Evolutionary conservation across 2,888 invertebrate species (phyloP).

Genomic region (Caenorhabditis sinica): DNA sequence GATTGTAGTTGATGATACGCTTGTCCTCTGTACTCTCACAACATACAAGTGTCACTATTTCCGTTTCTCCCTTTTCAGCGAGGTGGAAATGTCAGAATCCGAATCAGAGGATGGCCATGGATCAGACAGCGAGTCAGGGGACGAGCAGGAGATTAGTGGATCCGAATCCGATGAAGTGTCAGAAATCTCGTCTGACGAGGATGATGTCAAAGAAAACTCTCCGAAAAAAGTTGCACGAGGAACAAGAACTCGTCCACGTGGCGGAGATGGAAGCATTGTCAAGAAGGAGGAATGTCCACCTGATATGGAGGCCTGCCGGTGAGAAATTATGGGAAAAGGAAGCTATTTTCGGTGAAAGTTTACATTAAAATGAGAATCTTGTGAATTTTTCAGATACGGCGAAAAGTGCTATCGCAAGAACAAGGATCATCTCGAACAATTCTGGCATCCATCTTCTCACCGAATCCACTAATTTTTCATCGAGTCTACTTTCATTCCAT

Average conservation of each 20-base stretch:
- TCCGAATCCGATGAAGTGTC: slow-evolving; percentile 57
- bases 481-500: not conserved
- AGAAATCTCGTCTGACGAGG: slow-evolving; percentile 57
- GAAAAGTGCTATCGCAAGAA: slow-evolving; percentile 84
- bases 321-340: slow-evolving; percentile 19
- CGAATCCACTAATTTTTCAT: not conserved
- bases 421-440: slow-evolving; percentile 82
- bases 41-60: not conserved
- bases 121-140: slow-evolving; percentile 40
- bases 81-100: slow-evolving; percentile 49
- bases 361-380: not conserved
- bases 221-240: slow-evolving; percentile 78
- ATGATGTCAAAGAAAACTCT: slow-evolving; percentile 83
- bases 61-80: slow-evolving; percentile 42
- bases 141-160: slow-evolving; percentile 50
- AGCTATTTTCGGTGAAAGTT: not conserved
- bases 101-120: slow-evolving; percentile 35
- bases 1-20: not conserved
- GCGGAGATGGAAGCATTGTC: slow-evolving; percentile 38
- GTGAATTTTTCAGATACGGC: slow-evolving; percentile 82
- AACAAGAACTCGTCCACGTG: slow-evolving; percentile 67
- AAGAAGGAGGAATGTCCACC: slow-evolving; percentile 52
- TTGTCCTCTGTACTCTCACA: slow-evolving; percentile 2
- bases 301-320: slow-evolving; percentile 65
- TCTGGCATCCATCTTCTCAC: slow-evolving; percentile 78